Percentiles rank a stretch among this genome's conserved stretches.
phyloP scores from a whole-genome alignment of 1,140 invertebrate species.

The Drosophila lowei region DNA sequence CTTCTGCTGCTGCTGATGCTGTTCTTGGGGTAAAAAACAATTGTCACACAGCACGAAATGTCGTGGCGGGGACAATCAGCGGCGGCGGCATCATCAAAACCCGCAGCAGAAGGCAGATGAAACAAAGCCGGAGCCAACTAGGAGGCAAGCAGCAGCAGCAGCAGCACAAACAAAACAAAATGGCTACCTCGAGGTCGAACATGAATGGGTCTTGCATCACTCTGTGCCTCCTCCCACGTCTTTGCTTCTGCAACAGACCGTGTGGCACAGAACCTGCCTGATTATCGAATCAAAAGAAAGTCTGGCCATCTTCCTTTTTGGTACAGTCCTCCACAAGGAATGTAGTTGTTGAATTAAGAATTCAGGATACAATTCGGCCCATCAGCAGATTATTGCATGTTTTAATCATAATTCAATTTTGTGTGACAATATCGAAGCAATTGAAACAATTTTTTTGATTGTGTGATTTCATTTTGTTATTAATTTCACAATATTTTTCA shows the following conservation, averaged over 20 bases:
- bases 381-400: slow-evolving; percentile 23
- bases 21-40: slow-evolving; percentile 56
- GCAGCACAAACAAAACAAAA: slow-evolving; percentile 59
- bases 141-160: neutral
- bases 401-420: slow-evolving; percentile 31
- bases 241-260: too few species aligned
- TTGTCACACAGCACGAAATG: slow-evolving; percentile 68
- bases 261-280: too few species aligned
- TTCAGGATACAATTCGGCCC: neutral
- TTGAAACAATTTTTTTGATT: neutral
- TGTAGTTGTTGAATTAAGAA: too few species aligned
- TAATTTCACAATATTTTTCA: slow-evolving; percentile 41
- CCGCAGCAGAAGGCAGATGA: slow-evolving; percentile 39
- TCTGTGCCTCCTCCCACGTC: too few species aligned
- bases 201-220: slow-evolving; percentile 45
- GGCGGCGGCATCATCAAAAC: slow-evolving; percentile 33
- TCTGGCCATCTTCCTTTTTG: too few species aligned
- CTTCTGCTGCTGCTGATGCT: slow-evolving; percentile 20
- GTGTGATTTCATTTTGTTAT: slow-evolving; percentile 10
- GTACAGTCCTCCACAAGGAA: too few species aligned
- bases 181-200: slow-evolving; percentile 71
- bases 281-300: too few species aligned
- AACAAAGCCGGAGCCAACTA: slow-evolving; percentile 6
- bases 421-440: neutral
- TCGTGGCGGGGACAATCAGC: slow-evolving; percentile 64